Base-by-base conservation (phyloP, 1,140 invertebrate genomes). In the Mamestra configurata region DNA sequence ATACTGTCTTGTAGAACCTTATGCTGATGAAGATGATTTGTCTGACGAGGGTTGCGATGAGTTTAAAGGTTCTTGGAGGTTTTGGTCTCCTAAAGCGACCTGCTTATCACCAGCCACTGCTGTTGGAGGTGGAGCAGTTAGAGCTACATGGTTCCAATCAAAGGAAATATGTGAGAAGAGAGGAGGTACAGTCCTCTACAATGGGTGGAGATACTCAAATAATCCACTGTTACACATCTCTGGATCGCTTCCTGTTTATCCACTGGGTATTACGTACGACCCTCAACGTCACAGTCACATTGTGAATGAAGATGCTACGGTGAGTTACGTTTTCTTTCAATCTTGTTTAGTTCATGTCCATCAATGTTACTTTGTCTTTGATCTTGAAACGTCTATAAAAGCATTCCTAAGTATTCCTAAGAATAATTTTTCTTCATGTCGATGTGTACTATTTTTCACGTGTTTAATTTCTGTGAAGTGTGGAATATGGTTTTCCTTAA, bases 161-260 rank as follows among this genome's bases (percentile, higher is more conserved):
- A 82, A 89, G 35, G 82, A 90, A 0, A 61, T 94, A 35, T 95
- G 95, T 78, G 79, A 79, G 4, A 93, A 87, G 64, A 86, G 86
- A 37, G 88, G 89, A 5, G 92, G 90, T 0, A 84, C 88, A 0
- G 77, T 95, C 10, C 55, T 95, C 15, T 89, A 92, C 55, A 86
- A 86, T 59, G 94, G 94, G 6, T 95, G 95, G 91, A 80, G 90
- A 46, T 95, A 93, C 75, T 86, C 93, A 0, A 94, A 95, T 72
- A 84, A 91, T 81, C 87, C 88, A 3, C 71, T 88, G 24, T 86
- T 94, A 31, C 80, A 83, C n/a, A 73, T 79, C 1, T 79, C 82
- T 7, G 80, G 76, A 0, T 80, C 77, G 7, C 80, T 81, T 31
- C 81, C 87, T 35, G 86, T 84, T 15, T 88, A 89, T 59, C 94